These are phyloP conservation scores for Ellobius talpinus DNA, from an alignment of 2,113 vertebrate genomes.

Conservation along the genomic window DNA sequence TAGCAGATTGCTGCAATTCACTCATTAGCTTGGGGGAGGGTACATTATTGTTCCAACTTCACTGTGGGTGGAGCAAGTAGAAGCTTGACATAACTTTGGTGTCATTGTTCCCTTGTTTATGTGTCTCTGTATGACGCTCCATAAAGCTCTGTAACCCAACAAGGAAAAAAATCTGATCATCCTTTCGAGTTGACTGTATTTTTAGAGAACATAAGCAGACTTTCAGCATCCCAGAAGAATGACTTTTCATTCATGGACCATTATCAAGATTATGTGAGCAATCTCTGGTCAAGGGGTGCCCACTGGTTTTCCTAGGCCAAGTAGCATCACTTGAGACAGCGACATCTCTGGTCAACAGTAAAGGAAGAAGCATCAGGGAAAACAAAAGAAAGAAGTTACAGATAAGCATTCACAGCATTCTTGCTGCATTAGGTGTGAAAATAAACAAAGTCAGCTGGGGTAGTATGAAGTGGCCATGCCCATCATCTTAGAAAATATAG, in stretches of 20 bases:
- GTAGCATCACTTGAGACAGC: background rate
- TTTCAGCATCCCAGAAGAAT: background rate
- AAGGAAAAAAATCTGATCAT: constrained; percentile 1
- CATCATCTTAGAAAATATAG: background rate
- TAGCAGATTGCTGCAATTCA: background rate
- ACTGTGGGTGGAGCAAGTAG: background rate
- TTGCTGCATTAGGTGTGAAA: background rate
- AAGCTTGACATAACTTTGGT: constrained; percentile 17
- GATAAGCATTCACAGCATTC: background rate
- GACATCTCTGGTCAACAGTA: background rate
- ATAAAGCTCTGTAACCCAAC: background rate
- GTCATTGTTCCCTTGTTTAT: constrained; percentile 62
- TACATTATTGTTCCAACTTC: background rate
- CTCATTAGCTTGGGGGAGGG: constrained; percentile 32
- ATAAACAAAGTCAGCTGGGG: background rate
- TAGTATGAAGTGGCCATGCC: background rate
- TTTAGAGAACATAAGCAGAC: background rate
- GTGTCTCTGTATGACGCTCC: background rate
- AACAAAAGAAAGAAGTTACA: background rate
- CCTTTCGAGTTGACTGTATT: background rate
- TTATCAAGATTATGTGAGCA: too few relatives aligned
- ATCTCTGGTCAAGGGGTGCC: background rate
- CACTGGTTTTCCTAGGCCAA: background rate
- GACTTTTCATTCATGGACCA: background rate
- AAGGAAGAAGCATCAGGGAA: background rate